Conservation (phyloP, 2,888 invertebrate species). For the Drosophila dives region DNA sequence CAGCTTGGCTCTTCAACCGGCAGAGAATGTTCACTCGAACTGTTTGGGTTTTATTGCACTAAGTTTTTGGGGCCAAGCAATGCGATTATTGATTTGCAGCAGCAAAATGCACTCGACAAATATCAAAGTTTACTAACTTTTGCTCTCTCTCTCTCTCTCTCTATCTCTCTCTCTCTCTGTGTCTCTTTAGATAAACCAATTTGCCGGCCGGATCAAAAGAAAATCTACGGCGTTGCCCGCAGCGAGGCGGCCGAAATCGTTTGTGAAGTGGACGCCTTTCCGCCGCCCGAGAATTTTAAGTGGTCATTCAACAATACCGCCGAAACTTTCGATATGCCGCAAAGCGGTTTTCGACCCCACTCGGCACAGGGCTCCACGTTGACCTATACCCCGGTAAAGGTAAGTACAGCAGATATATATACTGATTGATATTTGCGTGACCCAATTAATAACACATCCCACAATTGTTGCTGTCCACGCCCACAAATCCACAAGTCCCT, state of each 20-base stretch:
- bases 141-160: constrained; percentile 1
- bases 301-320: constrained; percentile 96
- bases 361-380: constrained; percentile 88
- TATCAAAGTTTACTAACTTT: constrained; percentile 55
- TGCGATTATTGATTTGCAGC: constrained; percentile 75
- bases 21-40: constrained; percentile 45
- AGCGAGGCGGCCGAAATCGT: constrained; percentile 92
- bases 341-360: constrained; percentile 87
- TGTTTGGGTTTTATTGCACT: constrained; percentile 56
- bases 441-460: constrained; percentile 30
- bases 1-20: constrained; percentile 9
- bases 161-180: neutral
- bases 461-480: neutral
- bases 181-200: constrained; percentile 91
- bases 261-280: constrained; percentile 94
- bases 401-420: constrained; percentile 58
- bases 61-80: constrained; percentile 50
- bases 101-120: constrained; percentile 68
- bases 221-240: constrained; percentile 93
- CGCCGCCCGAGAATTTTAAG: constrained; percentile 92
- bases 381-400: constrained; percentile 90
- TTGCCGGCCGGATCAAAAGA: constrained; percentile 90
- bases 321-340: constrained; percentile 91
- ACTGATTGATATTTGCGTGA: constrained; percentile 44
- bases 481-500: neutral